Base-by-base conservation (phyloP, 2,888 invertebrate genomes). In the Carterocephalus palaemon region DNA sequence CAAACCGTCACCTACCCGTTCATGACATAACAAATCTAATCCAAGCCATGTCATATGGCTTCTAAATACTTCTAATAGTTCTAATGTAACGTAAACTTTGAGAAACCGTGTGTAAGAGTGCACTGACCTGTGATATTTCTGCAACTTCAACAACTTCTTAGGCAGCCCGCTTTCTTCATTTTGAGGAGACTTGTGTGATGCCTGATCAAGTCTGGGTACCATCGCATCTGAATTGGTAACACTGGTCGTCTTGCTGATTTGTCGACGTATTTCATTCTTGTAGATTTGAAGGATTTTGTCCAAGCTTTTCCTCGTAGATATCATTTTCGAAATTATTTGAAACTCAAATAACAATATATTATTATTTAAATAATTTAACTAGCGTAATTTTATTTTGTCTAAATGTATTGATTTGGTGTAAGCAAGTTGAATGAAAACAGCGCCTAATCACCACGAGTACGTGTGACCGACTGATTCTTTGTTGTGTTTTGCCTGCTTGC, bases 241-340 rank as follows among this genome's bases (percentile, higher is more conserved):
- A 63, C 88, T 89, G 9, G 89, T 88, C 0, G 90, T 90, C 72
- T 89, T 90, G 71, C 89, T 89, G 54, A 90, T 90, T 49, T 85
- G 81, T 50, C 88, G 75, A 58, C 83, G 77, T 39, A 86, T 62
- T 58, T 86, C 86, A 59, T 80, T 78, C 60, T 75, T 81, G 64
- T 83, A 85, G 34, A 75, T 63, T 56, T 80, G 77, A 40, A 83
- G 56, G 46, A 84, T 59, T 59, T 64, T 78, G 36, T 82, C 82
- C 57, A 81, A 63, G 58, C 77, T 75, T 59, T 75, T 81, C 69
- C 70, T 77, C 29, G 84, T 70, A 6, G 78, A 72, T 62, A 77
- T 82, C 87, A 87, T 86, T 51, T 67, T 78, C 24, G 7, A 16
- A 34, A 20, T 7, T 17, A 28, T 26, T 26, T 17, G 3, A 19